Conservation (phyloP, 2,113 vertebrate species). For the Hoplias malabaricus region DNA sequence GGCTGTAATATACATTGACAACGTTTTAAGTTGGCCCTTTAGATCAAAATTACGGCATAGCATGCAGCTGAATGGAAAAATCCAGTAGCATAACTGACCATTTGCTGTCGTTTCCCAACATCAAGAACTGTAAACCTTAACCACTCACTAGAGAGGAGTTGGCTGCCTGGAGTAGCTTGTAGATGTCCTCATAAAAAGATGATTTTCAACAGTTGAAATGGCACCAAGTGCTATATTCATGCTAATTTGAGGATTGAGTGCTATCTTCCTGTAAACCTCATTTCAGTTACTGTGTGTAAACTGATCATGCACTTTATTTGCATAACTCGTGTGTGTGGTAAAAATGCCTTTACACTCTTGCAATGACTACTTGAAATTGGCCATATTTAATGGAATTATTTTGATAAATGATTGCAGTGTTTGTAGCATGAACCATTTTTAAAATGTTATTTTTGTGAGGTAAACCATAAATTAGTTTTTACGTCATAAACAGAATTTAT, state of each 20-base stretch:
- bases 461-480: not conserved
- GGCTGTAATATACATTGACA: not conserved
- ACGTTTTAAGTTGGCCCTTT: not conserved
- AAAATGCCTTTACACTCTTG: constrained; percentile 1
- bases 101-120: constrained; percentile 24
- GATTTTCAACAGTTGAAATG: not conserved
- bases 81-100: constrained; percentile 18
- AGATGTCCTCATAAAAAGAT: not conserved
- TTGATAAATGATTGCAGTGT: not conserved
- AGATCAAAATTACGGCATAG: not conserved
- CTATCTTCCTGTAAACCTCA: not conserved
- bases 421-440: constrained; percentile 18
- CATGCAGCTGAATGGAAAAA: not conserved
- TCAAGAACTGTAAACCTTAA: not conserved
- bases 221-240: not conserved
- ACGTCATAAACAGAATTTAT: not conserved
- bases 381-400: not conserved
- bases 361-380: not conserved
- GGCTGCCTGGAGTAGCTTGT: too few relatives aligned
- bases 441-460: not conserved
- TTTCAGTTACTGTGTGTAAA: not conserved
- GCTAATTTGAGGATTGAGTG: not conserved
- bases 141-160: not conserved
- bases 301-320: constrained; percentile 24
- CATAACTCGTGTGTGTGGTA: not conserved